Evolutionary conservation across 2,113 vertebrate genomes (phyloP).

Genomic region (Haplotaxodon microlepis): DNA sequence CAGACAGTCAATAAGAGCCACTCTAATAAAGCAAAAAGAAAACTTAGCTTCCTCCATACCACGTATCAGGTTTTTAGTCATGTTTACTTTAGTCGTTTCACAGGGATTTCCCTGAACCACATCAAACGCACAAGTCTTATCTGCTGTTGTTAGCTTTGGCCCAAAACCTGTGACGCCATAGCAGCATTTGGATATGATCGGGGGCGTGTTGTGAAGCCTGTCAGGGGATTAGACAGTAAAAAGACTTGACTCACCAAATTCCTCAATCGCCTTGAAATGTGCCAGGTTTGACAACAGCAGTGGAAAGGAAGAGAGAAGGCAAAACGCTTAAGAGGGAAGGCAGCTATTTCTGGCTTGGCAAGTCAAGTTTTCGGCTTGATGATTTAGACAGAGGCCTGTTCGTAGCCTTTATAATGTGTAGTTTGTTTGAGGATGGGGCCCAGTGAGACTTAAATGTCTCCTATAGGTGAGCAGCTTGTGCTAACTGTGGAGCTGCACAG

Average conservation of each 20-base stretch:
- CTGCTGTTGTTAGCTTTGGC: conserved; percentile 53
- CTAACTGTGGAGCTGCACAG: not conserved
- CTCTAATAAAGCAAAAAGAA: not conserved
- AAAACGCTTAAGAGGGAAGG: not conserved
- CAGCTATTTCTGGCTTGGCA: conserved; percentile 18
- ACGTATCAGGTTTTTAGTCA: conserved; percentile 7
- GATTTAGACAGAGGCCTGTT: conserved; percentile 30
- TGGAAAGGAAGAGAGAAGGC: conserved; percentile 12
- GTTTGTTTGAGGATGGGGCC: not conserved
- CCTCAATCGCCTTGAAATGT: conserved; percentile 38
- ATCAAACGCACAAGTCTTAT: conserved; percentile 48
- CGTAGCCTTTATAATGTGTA: conserved; percentile 13
- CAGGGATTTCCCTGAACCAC: conserved; percentile 29
- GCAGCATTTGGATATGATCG: conserved; percentile 19
- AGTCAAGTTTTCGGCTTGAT: conserved; percentile 11
- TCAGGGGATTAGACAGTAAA: conserved; percentile 32
- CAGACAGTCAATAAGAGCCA: not conserved
- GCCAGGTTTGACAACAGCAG: conserved; percentile 40
- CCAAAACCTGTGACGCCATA: not conserved
- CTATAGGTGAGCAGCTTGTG: not conserved
- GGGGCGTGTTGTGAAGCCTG: conserved; percentile 5
- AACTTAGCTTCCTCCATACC: not conserved
- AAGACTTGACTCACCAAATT: conserved; percentile 42
- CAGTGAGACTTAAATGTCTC: conserved; percentile 9
- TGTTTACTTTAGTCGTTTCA: conserved; percentile 13